Evolutionary conservation across 2,113 vertebrate genomes (phyloP), one percentile per base, ranked within the genome.

Genomic region (Microtus pennsylvanicus): DNA sequence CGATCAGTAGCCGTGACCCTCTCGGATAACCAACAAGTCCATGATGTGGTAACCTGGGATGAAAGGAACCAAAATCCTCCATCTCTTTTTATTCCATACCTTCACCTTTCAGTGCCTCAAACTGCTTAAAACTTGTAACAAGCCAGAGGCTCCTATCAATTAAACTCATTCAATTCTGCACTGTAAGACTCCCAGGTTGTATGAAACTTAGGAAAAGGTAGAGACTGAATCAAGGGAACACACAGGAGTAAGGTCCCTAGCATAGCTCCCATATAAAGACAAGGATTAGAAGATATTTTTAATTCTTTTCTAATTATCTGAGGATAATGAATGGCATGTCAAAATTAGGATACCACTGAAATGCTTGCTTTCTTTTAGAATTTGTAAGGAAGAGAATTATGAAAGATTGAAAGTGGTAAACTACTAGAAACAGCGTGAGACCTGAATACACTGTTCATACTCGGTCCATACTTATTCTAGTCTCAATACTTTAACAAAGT

Each of bases 1-100:
- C 4, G 12, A 55, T 7, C 42, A 33, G 21, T 1, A 24, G 17
- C 12, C 9, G 3, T 7, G 33, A 35, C 0, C 1, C 50, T 26
- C 38, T 30, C 11, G 21, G 42, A 10, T 11, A 67, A n/a, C 35
- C 69, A 83, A 33, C 0, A 85, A 5, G 45, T 24, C 77, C 82
- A 42, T 0, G 52, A 5, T 13, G 24, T 70, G 30, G 30, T 30
- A 38, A 70, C 67, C 12, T 33, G 9, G 33, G 30, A 28, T 10
- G 3, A 24, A 42, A 50, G 22, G 69, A 61, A 21, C 5, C 22
- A 5, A 21, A 22, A 6, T 35, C 7, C 26, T 28, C 14, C 14
- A 19, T 7, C 8, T 63, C 45, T 26, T 16, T 69, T 7, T 30
- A 24, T 38, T 33, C 26, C 9, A 69, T 63, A 4, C 33, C 45